Conservation (phyloP, 2,888 invertebrate genomes). For the Campoletis raptor region DNA sequence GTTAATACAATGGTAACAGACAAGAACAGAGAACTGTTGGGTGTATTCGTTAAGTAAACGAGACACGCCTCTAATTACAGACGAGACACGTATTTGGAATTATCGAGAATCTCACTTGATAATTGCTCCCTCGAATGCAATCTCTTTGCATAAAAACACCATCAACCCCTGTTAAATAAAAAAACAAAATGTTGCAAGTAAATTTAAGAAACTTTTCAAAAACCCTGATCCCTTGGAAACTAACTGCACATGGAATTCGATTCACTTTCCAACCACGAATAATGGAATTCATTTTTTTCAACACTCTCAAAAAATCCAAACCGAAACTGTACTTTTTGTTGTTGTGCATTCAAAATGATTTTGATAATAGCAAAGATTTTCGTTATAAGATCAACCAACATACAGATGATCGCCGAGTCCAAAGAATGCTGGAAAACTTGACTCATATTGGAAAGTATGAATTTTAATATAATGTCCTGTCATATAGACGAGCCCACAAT, state of each 20-base stretch:
- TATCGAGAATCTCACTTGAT: constrained; percentile 34
- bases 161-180: constrained; percentile 5
- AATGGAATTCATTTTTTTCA: not conserved
- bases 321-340: too few relatives aligned
- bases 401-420: not conserved
- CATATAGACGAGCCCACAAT: constrained; percentile 44
- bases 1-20: not conserved
- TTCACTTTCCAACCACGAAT: not conserved
- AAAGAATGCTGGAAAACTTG: constrained; percentile 21
- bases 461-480: constrained; percentile 31
- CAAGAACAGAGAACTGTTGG: not conserved
- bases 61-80: constrained; percentile 45
- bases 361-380: not conserved
- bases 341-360: too few relatives aligned
- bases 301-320: not conserved
- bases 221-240: not conserved
- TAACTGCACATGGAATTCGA: not conserved
- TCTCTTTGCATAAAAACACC: not conserved
- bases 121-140: constrained; percentile 11
- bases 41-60: constrained; percentile 34
- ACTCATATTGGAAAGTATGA: constrained; percentile 19
- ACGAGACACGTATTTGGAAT: constrained; percentile 23
- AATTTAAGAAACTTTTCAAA: not conserved
- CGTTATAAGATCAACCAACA: not conserved
- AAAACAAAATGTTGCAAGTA: not conserved